Evolutionary conservation across 2,888 invertebrate species (phyloP).

Genomic region (Euplagia quadripunctaria): DNA sequence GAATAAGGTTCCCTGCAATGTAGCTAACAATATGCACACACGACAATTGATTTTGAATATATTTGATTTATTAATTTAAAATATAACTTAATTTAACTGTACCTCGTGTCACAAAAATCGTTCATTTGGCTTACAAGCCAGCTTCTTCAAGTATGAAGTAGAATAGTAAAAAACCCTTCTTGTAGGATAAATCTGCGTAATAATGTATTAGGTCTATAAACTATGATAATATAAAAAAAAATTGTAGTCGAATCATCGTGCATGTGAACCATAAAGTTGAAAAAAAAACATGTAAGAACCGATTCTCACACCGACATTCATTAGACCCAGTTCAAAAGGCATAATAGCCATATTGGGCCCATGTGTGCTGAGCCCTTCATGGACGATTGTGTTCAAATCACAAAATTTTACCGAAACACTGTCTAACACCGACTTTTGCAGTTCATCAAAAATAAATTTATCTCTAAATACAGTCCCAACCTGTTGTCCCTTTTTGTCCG

Average conservation of each 20-base stretch:
- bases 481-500: conserved; percentile 71
- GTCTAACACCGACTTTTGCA: conserved; percentile 82
- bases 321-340: conserved; percentile 70
- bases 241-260: conserved; percentile 38
- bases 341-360: conserved; percentile 82
- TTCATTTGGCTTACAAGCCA: not conserved
- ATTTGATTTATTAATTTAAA: not conserved
- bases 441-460: conserved; percentile 87
- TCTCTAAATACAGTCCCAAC: conserved; percentile 72
- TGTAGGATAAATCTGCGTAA: not conserved
- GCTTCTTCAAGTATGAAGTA: not conserved
- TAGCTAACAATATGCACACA: no score
- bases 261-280: conserved; percentile 40
- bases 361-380: conserved; percentile 82
- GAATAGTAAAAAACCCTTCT: not conserved
- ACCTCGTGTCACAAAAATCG: not conserved
- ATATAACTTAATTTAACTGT: not conserved
- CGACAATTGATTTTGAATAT: not conserved
- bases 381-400: conserved; percentile 73
- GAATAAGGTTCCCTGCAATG: not conserved
- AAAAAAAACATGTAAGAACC: conserved; percentile 53
- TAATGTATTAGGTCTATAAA: not conserved
- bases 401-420: conserved; percentile 71
- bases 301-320: conserved; percentile 74
- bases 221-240: not conserved